Base-by-base conservation (phyloP, 2,113 vertebrate genomes). In the Vulpes ferrilata region DNA sequence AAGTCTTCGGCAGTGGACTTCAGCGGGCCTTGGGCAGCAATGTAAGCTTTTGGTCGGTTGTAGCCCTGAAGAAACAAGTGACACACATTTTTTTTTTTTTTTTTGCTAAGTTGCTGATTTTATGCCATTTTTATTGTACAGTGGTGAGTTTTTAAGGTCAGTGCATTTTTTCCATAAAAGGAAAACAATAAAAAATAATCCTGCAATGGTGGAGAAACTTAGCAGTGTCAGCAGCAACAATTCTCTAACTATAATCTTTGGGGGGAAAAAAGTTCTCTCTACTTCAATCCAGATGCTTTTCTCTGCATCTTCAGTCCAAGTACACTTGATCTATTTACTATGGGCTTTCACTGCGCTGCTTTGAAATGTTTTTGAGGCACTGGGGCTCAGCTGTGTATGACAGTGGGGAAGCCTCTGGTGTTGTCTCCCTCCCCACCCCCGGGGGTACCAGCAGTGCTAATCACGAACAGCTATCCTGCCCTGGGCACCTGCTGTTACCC, bases 21-120 rank as follows among this genome's bases (percentile, higher is more conserved):
- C 96, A 99, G 98, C 17, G 99, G 99, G 9, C 99, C 99, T 98
- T 99, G 99, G 98, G 99, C 99, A n/a, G 99, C 99, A 94, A 99
- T 99, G 98, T 99, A 99, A 71, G 99, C 99, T 98, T 99, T 99
- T n/a, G 99, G 98, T 97, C 98, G 99, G 98, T 99, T 99, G 98
- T 99, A 99, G n/a, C 99, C 99, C 99, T 99, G 98, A 79, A 98
- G 90, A 97, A 93, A 98, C 64, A 98, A 48, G 97, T 0, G 97
- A 96, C 71, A 95, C 90, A 96, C 38, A 38, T 43, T 43, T 43
- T 1, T 43, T 43, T 43, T 43, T 43, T 35, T 43, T 91, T 94
- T 98, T 85, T 97, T 71, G 93, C 35, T 82, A 97, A 78, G 10
- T 76, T 76, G 27, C 19, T 22, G 6, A 97, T 19, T 23, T 16